phyloP scores from a whole-genome alignment of 2,113 vertebrate species.

The Passer montanus region DNA sequence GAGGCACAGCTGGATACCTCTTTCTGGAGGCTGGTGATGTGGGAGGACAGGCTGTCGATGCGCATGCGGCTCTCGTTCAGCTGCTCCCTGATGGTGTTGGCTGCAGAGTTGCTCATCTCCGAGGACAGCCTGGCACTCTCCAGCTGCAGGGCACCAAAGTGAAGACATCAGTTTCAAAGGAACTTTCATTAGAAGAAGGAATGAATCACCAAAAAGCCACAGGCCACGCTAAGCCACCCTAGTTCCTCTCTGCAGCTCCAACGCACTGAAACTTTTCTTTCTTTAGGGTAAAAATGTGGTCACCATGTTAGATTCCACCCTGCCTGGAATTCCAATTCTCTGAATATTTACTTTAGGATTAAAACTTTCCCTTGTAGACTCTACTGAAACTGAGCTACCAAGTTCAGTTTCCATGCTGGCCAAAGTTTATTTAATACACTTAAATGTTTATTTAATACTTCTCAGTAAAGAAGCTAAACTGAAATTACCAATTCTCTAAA shows the following conservation, averaged over 20 bases:
- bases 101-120: constrained; percentile 83
- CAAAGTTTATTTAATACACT: not conserved
- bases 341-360: not conserved
- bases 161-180: not conserved
- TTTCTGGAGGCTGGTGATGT: constrained; percentile 84
- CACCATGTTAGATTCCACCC: not conserved
- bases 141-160: constrained; percentile 72
- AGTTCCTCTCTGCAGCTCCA: not conserved
- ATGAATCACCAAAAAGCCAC: not conserved
- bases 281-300: not conserved
- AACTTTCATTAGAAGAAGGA: constrained; percentile 16
- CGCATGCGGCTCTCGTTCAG: constrained; percentile 81
- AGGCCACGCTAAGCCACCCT: not conserved
- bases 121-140: constrained; percentile 82
- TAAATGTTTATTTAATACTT: not conserved
- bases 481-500: not conserved
- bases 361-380: not conserved
- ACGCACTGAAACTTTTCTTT: not conserved
- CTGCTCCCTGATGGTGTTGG: constrained; percentile 82
- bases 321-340: not conserved
- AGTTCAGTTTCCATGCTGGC: not conserved
- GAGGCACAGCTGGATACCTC: constrained; percentile 72
- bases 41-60: constrained; percentile 82
- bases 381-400: not conserved
- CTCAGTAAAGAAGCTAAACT: not conserved